phyloP scores from a whole-genome alignment of 53 echinoderm and acorn worm genomes.

The Mesocentrotus franciscanus region DNA sequence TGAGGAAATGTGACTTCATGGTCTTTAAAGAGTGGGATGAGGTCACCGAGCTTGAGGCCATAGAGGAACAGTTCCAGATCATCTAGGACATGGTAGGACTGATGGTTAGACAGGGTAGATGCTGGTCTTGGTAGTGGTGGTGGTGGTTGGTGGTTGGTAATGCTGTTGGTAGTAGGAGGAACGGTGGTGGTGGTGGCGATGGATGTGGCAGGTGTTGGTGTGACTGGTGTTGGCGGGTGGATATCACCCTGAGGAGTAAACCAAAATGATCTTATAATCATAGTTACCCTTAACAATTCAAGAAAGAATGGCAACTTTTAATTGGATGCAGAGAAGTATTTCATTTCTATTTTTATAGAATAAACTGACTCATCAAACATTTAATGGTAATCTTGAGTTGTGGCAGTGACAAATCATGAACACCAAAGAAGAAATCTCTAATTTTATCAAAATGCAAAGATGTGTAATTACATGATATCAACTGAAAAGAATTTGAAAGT shows the following conservation, averaged over 20 bases:
- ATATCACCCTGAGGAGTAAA: not conserved
- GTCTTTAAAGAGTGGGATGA: slow-evolving; percentile 79
- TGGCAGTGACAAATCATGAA: too few species aligned
- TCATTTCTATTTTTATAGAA: too few species aligned
- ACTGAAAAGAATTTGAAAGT: too few species aligned
- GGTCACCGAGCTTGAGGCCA: slow-evolving; percentile 81
- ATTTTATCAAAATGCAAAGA: too few species aligned
- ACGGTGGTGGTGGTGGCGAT: slow-evolving; percentile 24
- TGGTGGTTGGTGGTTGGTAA: slow-evolving; percentile 35
- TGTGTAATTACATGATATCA: too few species aligned
- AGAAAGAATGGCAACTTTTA: not conserved
- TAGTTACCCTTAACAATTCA: not conserved
- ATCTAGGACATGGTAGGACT: slow-evolving; percentile 73
- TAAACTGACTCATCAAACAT: too few species aligned
- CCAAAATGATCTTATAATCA: not conserved
- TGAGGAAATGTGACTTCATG: slow-evolving; percentile 80
- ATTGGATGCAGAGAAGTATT: not conserved
- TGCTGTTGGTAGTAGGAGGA: slow-evolving; percentile 53
- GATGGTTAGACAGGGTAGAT: slow-evolving; percentile 30
- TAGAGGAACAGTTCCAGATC: slow-evolving; percentile 92
- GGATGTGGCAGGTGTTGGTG: slow-evolving; percentile 20
- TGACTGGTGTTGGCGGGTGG: not conserved
- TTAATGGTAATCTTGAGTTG: too few species aligned
- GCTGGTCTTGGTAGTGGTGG: slow-evolving; percentile 12
- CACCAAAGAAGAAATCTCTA: too few species aligned